Evolutionary conservation across 2,888 invertebrate species (phyloP).

Genomic region (Bedellia somnulentella): DNA sequence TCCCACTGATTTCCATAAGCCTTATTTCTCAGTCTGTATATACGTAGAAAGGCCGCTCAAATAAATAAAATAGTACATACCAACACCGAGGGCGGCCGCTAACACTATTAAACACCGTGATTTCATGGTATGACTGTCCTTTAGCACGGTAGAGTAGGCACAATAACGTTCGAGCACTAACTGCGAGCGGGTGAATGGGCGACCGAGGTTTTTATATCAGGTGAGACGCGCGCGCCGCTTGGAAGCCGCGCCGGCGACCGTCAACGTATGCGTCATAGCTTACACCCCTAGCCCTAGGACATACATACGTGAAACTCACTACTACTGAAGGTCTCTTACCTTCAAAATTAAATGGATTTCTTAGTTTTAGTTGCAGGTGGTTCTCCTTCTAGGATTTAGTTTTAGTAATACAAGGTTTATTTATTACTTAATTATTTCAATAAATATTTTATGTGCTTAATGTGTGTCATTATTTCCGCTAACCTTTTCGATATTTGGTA

Average conservation of each 20-base stretch:
- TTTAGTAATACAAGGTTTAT: no score
- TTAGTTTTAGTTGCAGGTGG: no score
- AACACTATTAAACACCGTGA: conserved; percentile 61
- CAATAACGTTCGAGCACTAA: conserved; percentile 57
- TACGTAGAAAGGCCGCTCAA: conserved; percentile 24
- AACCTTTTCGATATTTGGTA: no score
- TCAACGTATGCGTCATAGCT: conserved; percentile 17
- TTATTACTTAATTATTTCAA: no score
- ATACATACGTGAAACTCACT: not conserved
- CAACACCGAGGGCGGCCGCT: conserved; percentile 69
- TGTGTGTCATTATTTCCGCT: no score
- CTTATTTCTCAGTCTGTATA: no score
- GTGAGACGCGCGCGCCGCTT: conserved; percentile 35
- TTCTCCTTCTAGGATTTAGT: no score
- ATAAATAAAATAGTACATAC: conserved; percentile 62
- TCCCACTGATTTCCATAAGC: no score
- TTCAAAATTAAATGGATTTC: no score
- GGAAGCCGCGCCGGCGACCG: conserved; percentile 38
- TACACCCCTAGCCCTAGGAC: not conserved
- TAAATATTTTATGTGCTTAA: no score
- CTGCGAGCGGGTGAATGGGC: conserved; percentile 61
- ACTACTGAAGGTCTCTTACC: no score
- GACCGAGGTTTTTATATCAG: conserved; percentile 54
- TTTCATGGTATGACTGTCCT: conserved; percentile 55
- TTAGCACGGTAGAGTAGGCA: conserved; percentile 45